Evolutionary conservation across 2,797 vertebrate genomes (phyloP).

Genomic region (Pristis pectinata): DNA sequence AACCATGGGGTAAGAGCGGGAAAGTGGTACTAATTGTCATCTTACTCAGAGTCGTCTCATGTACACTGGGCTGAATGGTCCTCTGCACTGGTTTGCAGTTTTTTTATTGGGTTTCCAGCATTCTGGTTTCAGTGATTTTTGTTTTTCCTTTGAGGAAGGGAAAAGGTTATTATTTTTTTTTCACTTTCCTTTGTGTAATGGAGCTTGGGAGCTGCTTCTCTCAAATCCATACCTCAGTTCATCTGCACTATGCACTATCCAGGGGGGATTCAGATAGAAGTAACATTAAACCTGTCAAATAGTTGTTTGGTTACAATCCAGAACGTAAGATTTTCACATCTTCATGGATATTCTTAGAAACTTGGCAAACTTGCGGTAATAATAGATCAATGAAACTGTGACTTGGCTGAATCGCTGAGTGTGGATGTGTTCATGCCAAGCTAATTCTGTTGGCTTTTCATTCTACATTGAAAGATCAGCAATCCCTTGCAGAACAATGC

Average conservation of each 20-base stretch:
- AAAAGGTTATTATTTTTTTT: not conserved
- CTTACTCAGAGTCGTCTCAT: not conserved
- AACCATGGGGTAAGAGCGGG: no score
- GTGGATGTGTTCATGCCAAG: not conserved
- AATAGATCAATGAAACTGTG: not conserved
- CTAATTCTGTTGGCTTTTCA: conserved; percentile 6
- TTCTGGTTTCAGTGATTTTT: not conserved
- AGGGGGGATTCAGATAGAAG: not conserved
- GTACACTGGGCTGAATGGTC: not conserved
- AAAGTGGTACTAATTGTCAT: not conserved
- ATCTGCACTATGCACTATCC: not conserved
- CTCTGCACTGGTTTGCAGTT: not conserved
- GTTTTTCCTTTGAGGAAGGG: not conserved
- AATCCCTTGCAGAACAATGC: not conserved
- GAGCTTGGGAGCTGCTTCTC: not conserved
- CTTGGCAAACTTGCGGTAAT: not conserved
- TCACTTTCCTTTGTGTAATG: not conserved
- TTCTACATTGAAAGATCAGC: conserved; percentile 12
- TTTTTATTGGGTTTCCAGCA: not conserved
- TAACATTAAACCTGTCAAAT: not conserved
- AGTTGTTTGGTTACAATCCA: not conserved
- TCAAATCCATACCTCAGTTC: not conserved
- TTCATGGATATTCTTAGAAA: conserved; percentile 16
- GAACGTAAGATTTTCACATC: not conserved
- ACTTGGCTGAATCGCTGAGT: not conserved